Evolutionary conservation across 2,113 vertebrate species (phyloP).

Genomic region (Sinosuthora webbiana): DNA sequence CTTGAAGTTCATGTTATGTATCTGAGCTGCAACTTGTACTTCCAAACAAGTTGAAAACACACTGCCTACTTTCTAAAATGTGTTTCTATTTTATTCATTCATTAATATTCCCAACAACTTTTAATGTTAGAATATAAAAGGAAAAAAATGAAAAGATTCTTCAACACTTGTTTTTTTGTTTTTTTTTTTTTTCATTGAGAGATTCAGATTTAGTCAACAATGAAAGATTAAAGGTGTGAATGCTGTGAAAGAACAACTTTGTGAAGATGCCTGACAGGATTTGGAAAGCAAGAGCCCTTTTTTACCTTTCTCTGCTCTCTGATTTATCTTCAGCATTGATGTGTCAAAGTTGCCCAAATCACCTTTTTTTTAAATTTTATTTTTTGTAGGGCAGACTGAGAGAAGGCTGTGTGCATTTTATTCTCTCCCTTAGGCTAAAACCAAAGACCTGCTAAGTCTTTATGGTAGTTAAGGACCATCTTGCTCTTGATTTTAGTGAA

Average conservation of each 20-base stretch:
- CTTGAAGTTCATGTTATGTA: neutral
- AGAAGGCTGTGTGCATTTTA: neutral
- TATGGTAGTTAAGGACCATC: neutral
- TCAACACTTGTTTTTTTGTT: neutral
- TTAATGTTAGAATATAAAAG: slow-evolving; percentile 8
- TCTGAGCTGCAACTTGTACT: neutral
- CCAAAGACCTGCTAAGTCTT: neutral
- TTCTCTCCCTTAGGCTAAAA: neutral
- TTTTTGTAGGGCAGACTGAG: neutral
- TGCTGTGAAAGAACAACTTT: neutral
- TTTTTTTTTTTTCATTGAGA: neutral
- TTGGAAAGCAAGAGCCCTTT: neutral
- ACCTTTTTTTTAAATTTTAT: neutral
- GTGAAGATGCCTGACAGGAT: neutral
- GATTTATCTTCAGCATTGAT: neutral
- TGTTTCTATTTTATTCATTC: slow-evolving; percentile 7
- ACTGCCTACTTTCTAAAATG: neutral
- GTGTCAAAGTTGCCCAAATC: neutral
- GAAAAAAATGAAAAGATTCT: neutral
- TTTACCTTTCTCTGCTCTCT: neutral
- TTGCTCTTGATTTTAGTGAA: neutral
- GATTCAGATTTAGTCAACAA: slow-evolving; percentile 10
- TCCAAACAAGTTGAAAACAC: neutral
- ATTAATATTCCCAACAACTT: neutral
- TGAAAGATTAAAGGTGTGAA: neutral